A percentile compares a stretch with the other conserved stretches of the same genome.
These are phyloP conservation scores for Tetragnatha versicolor DNA, from an alignment of 1,140 invertebrate species.

Conservation along the genomic window DNA sequence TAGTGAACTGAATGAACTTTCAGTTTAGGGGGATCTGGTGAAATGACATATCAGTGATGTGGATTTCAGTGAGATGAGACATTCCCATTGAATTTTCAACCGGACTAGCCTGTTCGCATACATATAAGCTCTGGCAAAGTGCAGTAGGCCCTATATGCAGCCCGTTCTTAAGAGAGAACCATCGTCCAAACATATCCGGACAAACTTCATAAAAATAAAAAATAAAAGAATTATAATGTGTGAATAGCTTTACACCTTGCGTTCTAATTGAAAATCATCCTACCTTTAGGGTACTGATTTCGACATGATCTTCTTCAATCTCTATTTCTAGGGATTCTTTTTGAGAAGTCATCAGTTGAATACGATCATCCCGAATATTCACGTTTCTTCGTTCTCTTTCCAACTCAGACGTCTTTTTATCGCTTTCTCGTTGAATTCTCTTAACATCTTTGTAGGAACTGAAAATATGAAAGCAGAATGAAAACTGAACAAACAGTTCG, in stretches of 20 bases:
- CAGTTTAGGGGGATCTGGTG: too few relatives aligned
- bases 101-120: too few relatives aligned
- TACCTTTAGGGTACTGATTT: slow-evolving; percentile 20
- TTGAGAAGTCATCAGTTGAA: neutral
- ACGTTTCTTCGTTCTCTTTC: neutral
- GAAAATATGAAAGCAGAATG: neutral
- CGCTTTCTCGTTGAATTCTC: neutral
- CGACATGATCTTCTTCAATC: neutral
- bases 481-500: neutral
- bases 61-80: too few relatives aligned
- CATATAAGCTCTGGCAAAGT: too few relatives aligned
- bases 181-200: too few relatives aligned
- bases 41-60: too few relatives aligned
- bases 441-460: neutral
- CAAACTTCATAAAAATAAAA: neutral
- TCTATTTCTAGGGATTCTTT: neutral
- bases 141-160: too few relatives aligned
- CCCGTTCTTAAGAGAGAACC: too few relatives aligned
- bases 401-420: neutral
- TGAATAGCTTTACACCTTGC: too few relatives aligned
- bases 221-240: neutral
- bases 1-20: too few relatives aligned
- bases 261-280: too few relatives aligned
- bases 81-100: too few relatives aligned
- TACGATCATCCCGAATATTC: neutral